Evolutionary conservation across 2,113 vertebrate species (phyloP).

Genomic region (Antennarius striatus): DNA sequence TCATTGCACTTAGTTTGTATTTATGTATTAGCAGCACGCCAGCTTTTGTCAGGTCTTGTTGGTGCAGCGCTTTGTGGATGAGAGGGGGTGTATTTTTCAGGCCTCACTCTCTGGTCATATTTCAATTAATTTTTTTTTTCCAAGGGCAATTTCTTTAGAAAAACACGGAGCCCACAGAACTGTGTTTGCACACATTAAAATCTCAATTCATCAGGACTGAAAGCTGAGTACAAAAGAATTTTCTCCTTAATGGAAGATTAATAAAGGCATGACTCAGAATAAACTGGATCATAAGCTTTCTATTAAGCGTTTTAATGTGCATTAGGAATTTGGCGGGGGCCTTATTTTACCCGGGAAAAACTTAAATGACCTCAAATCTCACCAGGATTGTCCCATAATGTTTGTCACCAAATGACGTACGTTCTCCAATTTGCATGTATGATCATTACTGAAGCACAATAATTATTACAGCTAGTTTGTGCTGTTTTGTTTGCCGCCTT

Average conservation of each 20-base stretch:
- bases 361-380: slow-evolving; percentile 14
- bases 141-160: slow-evolving; percentile 16
- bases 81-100: slow-evolving; percentile 13
- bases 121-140: slow-evolving; percentile 37
- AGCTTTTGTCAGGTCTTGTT: neutral
- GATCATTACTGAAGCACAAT: neutral
- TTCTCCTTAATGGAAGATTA: slow-evolving; percentile 42
- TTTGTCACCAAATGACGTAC: neutral
- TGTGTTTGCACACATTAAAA: slow-evolving; percentile 58
- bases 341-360: slow-evolving; percentile 7
- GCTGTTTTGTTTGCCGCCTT: neutral
- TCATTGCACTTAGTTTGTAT: too few relatives aligned
- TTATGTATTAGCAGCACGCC: too few relatives aligned
- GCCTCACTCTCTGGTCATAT: slow-evolving; percentile 30
- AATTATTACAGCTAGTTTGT: neutral
- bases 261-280: slow-evolving; percentile 42
- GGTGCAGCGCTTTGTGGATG: slow-evolving; percentile 30
- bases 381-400: too few relatives aligned
- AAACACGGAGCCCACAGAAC: slow-evolving; percentile 39
- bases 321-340: slow-evolving; percentile 14
- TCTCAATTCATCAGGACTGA: slow-evolving; percentile 40
- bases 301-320: slow-evolving; percentile 29
- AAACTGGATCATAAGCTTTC: slow-evolving; percentile 16
- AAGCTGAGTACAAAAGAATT: slow-evolving; percentile 21
- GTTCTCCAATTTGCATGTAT: neutral